Evolutionary conservation across 2,888 invertebrate species (phyloP), one percentile per base, ranked within the genome.

Genomic region (Seladonia tumulorum): DNA sequence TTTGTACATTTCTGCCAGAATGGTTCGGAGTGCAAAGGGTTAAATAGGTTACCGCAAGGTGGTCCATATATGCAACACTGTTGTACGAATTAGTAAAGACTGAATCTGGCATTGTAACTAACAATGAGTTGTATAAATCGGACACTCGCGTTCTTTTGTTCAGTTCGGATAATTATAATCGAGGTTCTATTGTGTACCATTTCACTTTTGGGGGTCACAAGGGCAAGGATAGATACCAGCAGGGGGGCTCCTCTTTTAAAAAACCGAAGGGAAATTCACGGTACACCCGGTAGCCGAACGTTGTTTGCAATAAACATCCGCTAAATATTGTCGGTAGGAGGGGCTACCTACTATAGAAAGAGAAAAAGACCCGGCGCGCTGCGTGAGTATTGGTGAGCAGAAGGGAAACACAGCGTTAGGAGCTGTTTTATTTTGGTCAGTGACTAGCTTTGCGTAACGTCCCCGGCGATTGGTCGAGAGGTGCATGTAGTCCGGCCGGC

Each of bases 401-500:
- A 35, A 42, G 72, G 68, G 81, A 75, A 74, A 82, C 74, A 82
- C 74, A 87, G 68, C 66, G 80, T 87, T 87, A 66, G 83, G 89
- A 84, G 89, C 90, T 90, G 92, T 93, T 91, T 91, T 94, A 94
- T 94, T 94, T 94, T 94, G 91, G 94, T 93, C 93, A 92, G 92
- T 94, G 94, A 94, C 94, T 94, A 91, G 92, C 78, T 94, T 94
- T 94, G 93, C 94, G 94, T 94, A 94, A 94, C 93, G 85, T 82
- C 79, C 81, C 72, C 74, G 79, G 83, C 90, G 90, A 92, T 92
- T 91, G 90, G 91, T 90, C 88, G 90, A 87, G 90, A 87, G 88
- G 85, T 81, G 87, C 87, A 87, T 87, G 82, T 87, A 88, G 86
- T 87, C 86, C 85, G 79, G 85, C 82, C 87, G 81, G 86, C 84